Evolutionary conservation across 2,888 invertebrate species (phyloP).

Genomic region (Lagria hirta): DNA sequence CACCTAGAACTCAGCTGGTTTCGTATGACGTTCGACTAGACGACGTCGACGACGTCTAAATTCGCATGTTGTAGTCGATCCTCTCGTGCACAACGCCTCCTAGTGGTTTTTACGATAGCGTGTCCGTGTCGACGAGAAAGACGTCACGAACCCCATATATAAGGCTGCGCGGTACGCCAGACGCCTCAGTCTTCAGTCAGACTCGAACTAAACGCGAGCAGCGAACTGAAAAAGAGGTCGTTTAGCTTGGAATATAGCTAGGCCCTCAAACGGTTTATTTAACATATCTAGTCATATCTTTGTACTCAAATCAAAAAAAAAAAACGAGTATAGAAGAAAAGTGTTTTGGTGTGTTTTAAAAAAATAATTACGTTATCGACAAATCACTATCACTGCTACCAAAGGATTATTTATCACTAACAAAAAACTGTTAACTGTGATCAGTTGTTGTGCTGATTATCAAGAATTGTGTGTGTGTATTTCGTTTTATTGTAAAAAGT

Average conservation of each 20-base stretch:
- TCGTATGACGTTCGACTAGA: slow-evolving; percentile 19
- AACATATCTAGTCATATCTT: slow-evolving; percentile 37
- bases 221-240: slow-evolving; percentile 35
- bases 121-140: slow-evolving; percentile 18
- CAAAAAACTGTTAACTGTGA: slow-evolving; percentile 2
- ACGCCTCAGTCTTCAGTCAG: slow-evolving; percentile 36
- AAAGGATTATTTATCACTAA: slow-evolving; percentile 18
- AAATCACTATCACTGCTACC: slow-evolving; percentile 9
- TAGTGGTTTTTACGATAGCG: slow-evolving; percentile 20
- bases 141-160: slow-evolving; percentile 35
- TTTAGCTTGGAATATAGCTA: slow-evolving; percentile 41
- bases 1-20: slow-evolving; percentile 18
- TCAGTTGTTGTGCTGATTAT: slow-evolving; percentile 3
- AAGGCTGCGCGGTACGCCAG: slow-evolving; percentile 22
- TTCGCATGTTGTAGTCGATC: no score
- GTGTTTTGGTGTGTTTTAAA: slow-evolving; percentile 25
- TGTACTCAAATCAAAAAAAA: no score
- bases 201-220: no score
- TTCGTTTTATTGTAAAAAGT: slow-evolving; percentile 21
- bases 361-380: no score
- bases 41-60: slow-evolving; percentile 4
- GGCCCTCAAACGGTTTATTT: slow-evolving; percentile 37
- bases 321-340: slow-evolving; percentile 19
- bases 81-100: slow-evolving; percentile 20
- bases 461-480: slow-evolving; percentile 3